Conservation (phyloP, 2,113 vertebrate genomes). For the Ahaetulla prasina region DNA sequence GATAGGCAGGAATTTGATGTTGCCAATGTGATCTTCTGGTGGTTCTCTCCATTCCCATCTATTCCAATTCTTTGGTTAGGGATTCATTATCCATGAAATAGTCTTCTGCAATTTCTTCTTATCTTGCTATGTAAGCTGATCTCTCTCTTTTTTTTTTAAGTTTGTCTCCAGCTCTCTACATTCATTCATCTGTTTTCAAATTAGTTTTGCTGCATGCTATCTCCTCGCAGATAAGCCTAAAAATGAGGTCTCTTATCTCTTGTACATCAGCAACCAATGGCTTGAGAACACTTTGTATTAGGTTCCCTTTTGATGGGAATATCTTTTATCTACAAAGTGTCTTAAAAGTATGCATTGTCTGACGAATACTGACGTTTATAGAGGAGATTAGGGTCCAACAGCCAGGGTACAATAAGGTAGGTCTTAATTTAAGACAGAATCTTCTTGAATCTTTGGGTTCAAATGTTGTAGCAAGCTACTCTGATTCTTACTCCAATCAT, state of each 20-base stretch:
- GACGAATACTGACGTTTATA: slow-evolving; percentile 23
- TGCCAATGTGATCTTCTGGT: not conserved
- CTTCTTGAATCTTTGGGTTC: not conserved
- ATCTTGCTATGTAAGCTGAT: not conserved
- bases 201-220: slow-evolving; percentile 22
- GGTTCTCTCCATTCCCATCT: not conserved
- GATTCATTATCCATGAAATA: not conserved
- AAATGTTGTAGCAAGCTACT: not conserved
- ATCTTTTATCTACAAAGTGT: slow-evolving; percentile 40
- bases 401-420: not conserved
- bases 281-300: not conserved
- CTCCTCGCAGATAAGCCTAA: not conserved
- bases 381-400: slow-evolving; percentile 18
- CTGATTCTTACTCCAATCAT: not conserved
- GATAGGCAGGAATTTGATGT: no score
- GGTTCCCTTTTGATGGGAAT: slow-evolving; percentile 13
- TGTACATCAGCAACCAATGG: not conserved
- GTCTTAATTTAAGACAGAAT: not conserved
- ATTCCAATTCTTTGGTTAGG: not conserved
- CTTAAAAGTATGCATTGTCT: slow-evolving; percentile 29
- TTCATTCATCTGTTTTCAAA: not conserved
- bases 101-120: not conserved
- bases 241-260: slow-evolving; percentile 14
- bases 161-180: not conserved
- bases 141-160: not conserved